phyloP scores from a whole-genome alignment of 2,888 invertebrate genomes.

The Baccha elongata region DNA sequence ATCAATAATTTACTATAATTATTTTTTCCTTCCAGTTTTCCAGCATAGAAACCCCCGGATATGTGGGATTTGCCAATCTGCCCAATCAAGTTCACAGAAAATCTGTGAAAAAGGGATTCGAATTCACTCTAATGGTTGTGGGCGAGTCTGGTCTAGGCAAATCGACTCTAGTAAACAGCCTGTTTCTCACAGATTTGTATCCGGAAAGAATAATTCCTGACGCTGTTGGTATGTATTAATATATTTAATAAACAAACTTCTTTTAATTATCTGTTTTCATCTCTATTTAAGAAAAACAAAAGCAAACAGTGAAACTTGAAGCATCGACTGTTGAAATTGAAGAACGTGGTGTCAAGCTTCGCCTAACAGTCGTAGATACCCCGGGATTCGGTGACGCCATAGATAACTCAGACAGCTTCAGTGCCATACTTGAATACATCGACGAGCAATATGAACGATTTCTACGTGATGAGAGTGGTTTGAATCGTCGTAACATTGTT shows the following conservation, averaged over 20 bases:
- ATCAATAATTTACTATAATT: slow-evolving; percentile 20
- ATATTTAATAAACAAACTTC: not conserved
- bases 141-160: slow-evolving; percentile 96
- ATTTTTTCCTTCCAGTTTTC: slow-evolving; percentile 86
- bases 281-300: slow-evolving; percentile 90
- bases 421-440: slow-evolving; percentile 96
- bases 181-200: slow-evolving; percentile 97
- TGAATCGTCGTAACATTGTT: slow-evolving; percentile 97
- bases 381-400: slow-evolving; percentile 98
- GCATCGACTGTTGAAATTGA: slow-evolving; percentile 99
- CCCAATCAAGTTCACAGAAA: slow-evolving; percentile 98
- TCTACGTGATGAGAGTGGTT: slow-evolving; percentile 95
- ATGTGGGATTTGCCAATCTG: slow-evolving; percentile 91
- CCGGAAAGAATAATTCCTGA: slow-evolving; percentile 95
- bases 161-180: slow-evolving; percentile 96
- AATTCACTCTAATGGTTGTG: slow-evolving; percentile 98
- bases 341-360: slow-evolving; percentile 95
- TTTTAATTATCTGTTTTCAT: slow-evolving; percentile 73
- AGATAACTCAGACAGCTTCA: slow-evolving; percentile 96
- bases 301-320: slow-evolving; percentile 96
- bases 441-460: slow-evolving; percentile 98
- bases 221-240: slow-evolving; percentile 88
- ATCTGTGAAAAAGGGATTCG: slow-evolving; percentile 98
- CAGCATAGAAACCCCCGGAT: slow-evolving; percentile 92
- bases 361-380: slow-evolving; percentile 97